Base-by-base conservation (phyloP, 1,140 invertebrate species). In the Berghia stephanieae region DNA sequence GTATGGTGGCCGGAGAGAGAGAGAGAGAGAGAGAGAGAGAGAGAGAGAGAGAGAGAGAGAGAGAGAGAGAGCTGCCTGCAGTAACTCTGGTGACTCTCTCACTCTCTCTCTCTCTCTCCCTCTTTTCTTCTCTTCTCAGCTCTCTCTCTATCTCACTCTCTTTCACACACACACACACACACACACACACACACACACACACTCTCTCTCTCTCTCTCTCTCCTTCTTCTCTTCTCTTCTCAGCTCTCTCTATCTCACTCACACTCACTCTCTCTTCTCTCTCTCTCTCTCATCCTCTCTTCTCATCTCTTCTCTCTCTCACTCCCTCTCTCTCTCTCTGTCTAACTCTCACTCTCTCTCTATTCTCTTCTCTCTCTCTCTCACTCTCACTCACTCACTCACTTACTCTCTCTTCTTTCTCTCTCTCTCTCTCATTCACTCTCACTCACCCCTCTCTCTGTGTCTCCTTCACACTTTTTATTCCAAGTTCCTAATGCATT, bases 11-110 rank as follows among this genome's bases (percentile, higher is more conserved):
- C 24, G 57, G 57, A 38, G 24, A 46, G 46, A 72, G 46, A 72
- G 46, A 72, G 70, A 72, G 46, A 72, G 46, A 72, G 46, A 72
- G 27, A 46, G 70, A 52, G 38, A 27, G 73, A 68, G 66, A 68
- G 66, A 27, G 2, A 4, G 36, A 68, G 21, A 13, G 36, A 68
- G 21, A 68, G 66, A 68, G 24, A 38, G 66, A 10, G 36, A 5
- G 36, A 27, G 66, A 27, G 66, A 3, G 68, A 21, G 40, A 10
- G 34, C 21, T 31, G 38, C 6, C 6, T 24, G 36, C 8, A n/a
- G 21, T n/a, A 31, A 6, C 55, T n/a, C 55, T 57, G 55, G 55
- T 49, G 1, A n/a, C 34, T 38, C 60, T 60, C 36, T 43, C 60
- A 24, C 40, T 49, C 43, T 49, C 24, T 63, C 63, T 60, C 36